These are phyloP conservation scores for Tolypeutes matacus DNA, from an alignment of 2,797 vertebrate genomes.

Conservation along the genomic window DNA sequence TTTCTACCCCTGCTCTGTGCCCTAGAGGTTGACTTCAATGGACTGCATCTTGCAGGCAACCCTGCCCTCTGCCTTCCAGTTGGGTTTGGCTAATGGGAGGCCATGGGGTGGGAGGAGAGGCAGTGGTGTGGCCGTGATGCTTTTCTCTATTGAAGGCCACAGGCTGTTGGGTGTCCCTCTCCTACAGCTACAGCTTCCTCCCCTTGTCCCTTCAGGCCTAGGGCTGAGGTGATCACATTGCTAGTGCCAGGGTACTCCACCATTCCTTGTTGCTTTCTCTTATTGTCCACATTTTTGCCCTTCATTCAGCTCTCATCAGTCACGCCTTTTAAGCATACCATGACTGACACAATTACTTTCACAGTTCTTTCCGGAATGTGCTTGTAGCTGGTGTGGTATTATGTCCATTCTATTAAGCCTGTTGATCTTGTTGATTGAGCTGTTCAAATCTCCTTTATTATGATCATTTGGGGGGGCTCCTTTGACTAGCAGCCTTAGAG, in stretches of 20 bases:
- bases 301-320: not conserved
- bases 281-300: not conserved
- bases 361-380: not conserved
- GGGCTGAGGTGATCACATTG: not conserved
- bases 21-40: not conserved
- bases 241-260: not conserved
- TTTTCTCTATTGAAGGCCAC: not conserved
- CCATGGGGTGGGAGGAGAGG: not conserved
- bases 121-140: not conserved
- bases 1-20: not conserved
- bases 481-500: not conserved
- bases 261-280: not conserved
- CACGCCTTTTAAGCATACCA: not conserved
- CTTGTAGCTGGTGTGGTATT: not conserved
- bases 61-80: not conserved
- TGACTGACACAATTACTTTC: not conserved
- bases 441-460: not conserved
- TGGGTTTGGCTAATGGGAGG: conserved; percentile 11
- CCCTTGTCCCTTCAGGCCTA: not conserved
- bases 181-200: not conserved
- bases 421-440: not conserved
- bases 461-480: not conserved
- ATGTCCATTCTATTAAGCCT: not conserved
- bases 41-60: not conserved
- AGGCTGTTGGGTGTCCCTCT: not conserved